phyloP scores from a whole-genome alignment of 2,797 vertebrate species.

The Scleropages formosus region DNA sequence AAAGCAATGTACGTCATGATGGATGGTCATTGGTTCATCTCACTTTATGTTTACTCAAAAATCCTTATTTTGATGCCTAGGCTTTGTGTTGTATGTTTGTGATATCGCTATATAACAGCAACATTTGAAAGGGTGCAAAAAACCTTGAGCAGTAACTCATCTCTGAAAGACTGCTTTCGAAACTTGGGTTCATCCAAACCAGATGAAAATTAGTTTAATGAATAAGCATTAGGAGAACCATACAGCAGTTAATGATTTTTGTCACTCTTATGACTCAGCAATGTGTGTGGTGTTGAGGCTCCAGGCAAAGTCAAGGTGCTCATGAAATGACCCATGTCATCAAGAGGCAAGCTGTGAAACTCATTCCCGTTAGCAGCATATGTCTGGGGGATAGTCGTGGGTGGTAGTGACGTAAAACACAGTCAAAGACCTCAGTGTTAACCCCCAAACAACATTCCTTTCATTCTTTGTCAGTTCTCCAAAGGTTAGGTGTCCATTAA shows the following conservation, averaged over 20 bases:
- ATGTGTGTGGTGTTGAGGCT: conserved; percentile 3
- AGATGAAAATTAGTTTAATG: not conserved
- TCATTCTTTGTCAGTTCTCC: conserved; percentile 45
- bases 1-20: too few species aligned
- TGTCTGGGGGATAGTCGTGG: conserved; percentile 72
- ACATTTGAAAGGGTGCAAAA: too few species aligned
- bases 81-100: too few species aligned
- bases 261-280: not conserved
- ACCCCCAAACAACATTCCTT: conserved; percentile 65
- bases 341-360: conserved; percentile 66
- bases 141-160: too few species aligned
- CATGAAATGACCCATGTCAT: conserved; percentile 72
- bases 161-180: not conserved
- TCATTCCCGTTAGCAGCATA: conserved; percentile 66
- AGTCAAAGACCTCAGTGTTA: conserved; percentile 68
- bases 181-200: not conserved
- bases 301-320: conserved; percentile 47
- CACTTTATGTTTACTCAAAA: too few species aligned
- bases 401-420: conserved; percentile 78
- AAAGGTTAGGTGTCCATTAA: not conserved
- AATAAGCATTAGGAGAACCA: not conserved
- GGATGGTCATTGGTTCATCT: too few species aligned
- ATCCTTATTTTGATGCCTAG: too few species aligned
- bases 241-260: too few species aligned
- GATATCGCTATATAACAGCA: too few species aligned